Percentiles rank a stretch among this genome's conserved stretches.
These are phyloP conservation scores for Xerus rutilus DNA, from an alignment of 2,797 vertebrate species.

Conservation along the genomic window DNA sequence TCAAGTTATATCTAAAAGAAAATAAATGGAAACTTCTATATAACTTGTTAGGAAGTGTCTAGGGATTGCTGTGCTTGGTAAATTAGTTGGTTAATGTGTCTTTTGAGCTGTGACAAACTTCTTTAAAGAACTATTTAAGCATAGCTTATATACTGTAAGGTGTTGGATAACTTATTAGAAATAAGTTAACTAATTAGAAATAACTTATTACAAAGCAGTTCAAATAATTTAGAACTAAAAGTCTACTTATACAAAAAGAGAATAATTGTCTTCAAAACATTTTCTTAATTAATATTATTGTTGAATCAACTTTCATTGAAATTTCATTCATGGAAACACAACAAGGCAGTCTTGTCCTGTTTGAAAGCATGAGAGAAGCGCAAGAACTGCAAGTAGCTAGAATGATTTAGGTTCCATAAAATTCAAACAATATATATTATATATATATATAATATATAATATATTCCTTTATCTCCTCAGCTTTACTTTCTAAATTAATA, in stretches of 20 bases:
- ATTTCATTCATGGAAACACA: not conserved
- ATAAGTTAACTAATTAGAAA: not conserved
- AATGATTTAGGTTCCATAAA: not conserved
- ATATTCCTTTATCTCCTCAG: constrained; percentile 25
- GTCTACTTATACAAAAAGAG: not conserved
- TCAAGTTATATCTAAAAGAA: not conserved
- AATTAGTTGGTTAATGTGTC: not conserved
- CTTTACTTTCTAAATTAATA: constrained; percentile 34
- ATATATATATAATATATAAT: no score
- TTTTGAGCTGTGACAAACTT: not conserved
- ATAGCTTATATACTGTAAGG: not conserved
- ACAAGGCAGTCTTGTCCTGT: not conserved
- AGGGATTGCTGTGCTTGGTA: not conserved
- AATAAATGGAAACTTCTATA: not conserved
- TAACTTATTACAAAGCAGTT: not conserved
- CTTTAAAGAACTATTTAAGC: not conserved
- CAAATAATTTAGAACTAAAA: constrained; percentile 35
- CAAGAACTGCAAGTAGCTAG: not conserved
- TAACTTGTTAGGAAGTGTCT: not conserved
- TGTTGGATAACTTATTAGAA: not conserved
- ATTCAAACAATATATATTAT: not conserved
- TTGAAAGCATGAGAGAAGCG: not conserved
- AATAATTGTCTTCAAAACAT: constrained; percentile 28
- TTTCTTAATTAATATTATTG: constrained; percentile 11
- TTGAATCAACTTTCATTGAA: constrained; percentile 43